Evolutionary conservation across 1,140 invertebrate genomes (phyloP).

Genomic region (Drosophila triauraria): DNA sequence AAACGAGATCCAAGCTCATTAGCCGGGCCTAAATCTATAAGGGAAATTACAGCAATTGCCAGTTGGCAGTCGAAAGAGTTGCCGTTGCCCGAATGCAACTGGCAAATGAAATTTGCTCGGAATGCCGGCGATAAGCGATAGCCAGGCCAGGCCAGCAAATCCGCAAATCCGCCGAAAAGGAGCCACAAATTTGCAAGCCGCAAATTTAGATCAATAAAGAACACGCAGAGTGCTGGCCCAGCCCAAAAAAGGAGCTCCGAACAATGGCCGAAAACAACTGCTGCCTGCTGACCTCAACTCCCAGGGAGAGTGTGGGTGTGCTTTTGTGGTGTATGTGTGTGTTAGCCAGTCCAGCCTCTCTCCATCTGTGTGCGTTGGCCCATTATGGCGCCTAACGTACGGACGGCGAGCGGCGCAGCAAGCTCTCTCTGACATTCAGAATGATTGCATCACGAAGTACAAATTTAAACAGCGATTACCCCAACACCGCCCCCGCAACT

Average conservation of each 20-base stretch:
- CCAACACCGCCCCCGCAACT: constrained; percentile 19
- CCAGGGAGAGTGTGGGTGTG: constrained; percentile 17
- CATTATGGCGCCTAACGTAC: constrained; percentile 79
- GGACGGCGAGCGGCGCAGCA: constrained; percentile 35
- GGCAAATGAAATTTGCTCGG: constrained; percentile 24
- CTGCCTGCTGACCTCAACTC: constrained; percentile 64
- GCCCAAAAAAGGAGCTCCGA: constrained; percentile 59
- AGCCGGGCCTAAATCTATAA: constrained; percentile 46
- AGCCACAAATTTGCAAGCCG: constrained; percentile 63
- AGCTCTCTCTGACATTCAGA: constrained; percentile 63
- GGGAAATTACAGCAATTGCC: constrained; percentile 71
- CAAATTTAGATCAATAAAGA: constrained; percentile 77
- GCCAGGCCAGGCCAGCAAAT: constrained; percentile 4
- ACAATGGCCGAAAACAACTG: constrained; percentile 46
- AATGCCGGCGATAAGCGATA: constrained; percentile 61
- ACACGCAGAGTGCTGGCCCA: constrained; percentile 47
- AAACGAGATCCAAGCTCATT: constrained; percentile 73
- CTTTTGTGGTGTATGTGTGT: constrained; percentile 32
- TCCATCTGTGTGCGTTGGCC: constrained; percentile 46
- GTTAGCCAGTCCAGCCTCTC: constrained; percentile 9
- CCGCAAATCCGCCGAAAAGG: constrained; percentile 44
- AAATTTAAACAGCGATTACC: constrained; percentile 81
- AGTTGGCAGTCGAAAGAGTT: constrained; percentile 6
- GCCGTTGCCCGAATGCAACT: constrained; percentile 22
- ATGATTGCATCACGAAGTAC: constrained; percentile 84